Percentiles rank a stretch among this genome's conserved stretches.
Conservation (phyloP, 1,140 invertebrate species). For the Asobara japonica region DNA sequence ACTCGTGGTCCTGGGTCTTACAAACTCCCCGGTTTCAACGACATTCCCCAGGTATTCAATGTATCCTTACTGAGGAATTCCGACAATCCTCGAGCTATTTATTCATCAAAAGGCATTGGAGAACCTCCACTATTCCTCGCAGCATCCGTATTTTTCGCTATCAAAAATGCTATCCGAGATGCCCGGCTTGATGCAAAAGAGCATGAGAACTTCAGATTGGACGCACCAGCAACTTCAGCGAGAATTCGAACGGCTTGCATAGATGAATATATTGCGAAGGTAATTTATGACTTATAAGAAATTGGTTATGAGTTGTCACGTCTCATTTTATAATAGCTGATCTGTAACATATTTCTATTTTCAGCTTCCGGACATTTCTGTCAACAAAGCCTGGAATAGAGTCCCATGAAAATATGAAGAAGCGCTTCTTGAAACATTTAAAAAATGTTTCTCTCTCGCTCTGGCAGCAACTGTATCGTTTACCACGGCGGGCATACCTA, state of each 20-base stretch:
- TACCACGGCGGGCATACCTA: too few species aligned
- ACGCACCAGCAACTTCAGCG: slow-evolving; percentile 89
- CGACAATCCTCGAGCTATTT: slow-evolving; percentile 89
- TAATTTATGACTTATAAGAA: neutral
- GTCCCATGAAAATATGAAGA: neutral
- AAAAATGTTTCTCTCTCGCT: too few species aligned
- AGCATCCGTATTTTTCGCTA: slow-evolving; percentile 87
- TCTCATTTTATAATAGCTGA: neutral
- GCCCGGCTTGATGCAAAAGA: slow-evolving; percentile 78
- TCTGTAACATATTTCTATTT: slow-evolving; percentile 1
- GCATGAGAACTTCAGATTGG: slow-evolving; percentile 74
- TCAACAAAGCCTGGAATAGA: slow-evolving; percentile 27
- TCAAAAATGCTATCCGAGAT: slow-evolving; percentile 86
- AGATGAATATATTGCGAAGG: slow-evolving; percentile 16
- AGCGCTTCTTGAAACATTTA: neutral
- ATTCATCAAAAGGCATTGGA: slow-evolving; percentile 96
- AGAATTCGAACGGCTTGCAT: slow-evolving; percentile 88
- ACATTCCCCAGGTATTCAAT: slow-evolving; percentile 92
- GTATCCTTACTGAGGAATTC: slow-evolving; percentile 89
- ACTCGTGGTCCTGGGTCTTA: slow-evolving; percentile 92
- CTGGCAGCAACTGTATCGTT: too few species aligned
- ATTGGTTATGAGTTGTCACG: neutral
- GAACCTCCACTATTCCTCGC: slow-evolving; percentile 94
- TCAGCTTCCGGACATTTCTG: slow-evolving; percentile 11
- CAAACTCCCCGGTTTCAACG: slow-evolving; percentile 90